A percentile compares a stretch with the other conserved stretches of the same genome.
phyloP scores from a whole-genome alignment of 2,888 invertebrate species.

The Laothoe populi region DNA sequence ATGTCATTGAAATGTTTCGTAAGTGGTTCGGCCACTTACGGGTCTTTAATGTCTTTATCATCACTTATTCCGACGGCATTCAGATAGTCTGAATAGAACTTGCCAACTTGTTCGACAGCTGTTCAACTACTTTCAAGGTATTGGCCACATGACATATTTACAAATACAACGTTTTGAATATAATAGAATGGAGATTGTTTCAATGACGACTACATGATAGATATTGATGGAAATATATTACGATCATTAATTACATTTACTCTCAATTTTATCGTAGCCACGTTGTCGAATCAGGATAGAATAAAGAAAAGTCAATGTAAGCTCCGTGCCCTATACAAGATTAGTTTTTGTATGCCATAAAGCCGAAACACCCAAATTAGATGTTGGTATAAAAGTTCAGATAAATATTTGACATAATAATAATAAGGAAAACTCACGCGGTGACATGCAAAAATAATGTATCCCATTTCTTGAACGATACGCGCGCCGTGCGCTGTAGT shows the following conservation, averaged over 20 bases:
- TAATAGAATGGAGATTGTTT: background rate
- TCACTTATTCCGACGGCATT: constrained; percentile 1
- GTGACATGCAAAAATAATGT: too few species aligned
- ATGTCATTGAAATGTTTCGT: constrained; percentile 2
- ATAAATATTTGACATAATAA: too few species aligned
- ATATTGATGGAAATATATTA: background rate
- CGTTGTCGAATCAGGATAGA: background rate
- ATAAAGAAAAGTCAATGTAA: too few species aligned
- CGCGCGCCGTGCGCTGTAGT: too few species aligned
- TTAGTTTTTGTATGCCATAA: too few species aligned
- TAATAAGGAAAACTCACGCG: too few species aligned
- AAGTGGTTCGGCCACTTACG: too few species aligned
- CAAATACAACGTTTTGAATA: background rate
- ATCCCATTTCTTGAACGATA: too few species aligned
- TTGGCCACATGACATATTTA: background rate
- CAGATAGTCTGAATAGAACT: background rate
- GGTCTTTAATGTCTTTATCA: constrained; percentile 1
- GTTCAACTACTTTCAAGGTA: background rate
- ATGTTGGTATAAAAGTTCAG: too few species aligned
- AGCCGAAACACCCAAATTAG: too few species aligned
- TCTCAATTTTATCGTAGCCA: background rate
- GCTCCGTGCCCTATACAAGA: too few species aligned
- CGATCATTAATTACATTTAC: too few species aligned
- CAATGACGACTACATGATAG: background rate
- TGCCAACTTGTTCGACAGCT: constrained; percentile 6